phyloP scores from a whole-genome alignment of 2,888 invertebrate species.

The Hartigia nigra region DNA sequence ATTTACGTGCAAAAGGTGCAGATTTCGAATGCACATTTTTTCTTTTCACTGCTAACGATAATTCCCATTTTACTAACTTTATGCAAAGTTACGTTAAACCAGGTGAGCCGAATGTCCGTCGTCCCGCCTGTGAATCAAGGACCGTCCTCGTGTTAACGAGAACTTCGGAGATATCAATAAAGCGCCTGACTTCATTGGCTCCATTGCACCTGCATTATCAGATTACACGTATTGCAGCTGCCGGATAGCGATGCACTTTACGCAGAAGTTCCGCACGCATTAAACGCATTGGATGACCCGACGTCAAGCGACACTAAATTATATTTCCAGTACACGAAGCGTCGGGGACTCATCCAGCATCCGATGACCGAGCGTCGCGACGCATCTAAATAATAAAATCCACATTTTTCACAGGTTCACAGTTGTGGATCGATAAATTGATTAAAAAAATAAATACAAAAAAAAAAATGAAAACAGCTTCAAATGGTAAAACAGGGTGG shows the following conservation, averaged over 20 bases:
- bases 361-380: neutral
- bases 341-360: neutral
- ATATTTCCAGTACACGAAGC: conserved; percentile 16
- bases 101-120: neutral
- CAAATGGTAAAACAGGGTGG: no score
- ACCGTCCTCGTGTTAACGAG: neutral
- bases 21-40: neutral
- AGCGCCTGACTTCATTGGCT: conserved; percentile 39
- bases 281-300: conserved; percentile 28
- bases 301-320: conserved; percentile 27
- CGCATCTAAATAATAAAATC: neutral
- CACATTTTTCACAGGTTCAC: neutral
- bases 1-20: neutral
- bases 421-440: no score
- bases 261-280: conserved; percentile 26
- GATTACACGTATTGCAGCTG: conserved; percentile 49
- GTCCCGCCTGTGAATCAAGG: neutral
- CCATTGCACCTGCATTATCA: conserved; percentile 53
- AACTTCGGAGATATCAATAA: conserved; percentile 37
- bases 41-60: neutral
- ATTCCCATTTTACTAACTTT: neutral
- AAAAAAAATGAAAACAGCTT: no score
- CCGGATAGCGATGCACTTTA: conserved; percentile 38
- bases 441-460: no score
- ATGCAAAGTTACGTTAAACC: neutral